These are phyloP conservation scores for Pachymerium ferrugineum DNA, from an alignment of 2,888 invertebrate genomes.

Conservation along the genomic window DNA sequence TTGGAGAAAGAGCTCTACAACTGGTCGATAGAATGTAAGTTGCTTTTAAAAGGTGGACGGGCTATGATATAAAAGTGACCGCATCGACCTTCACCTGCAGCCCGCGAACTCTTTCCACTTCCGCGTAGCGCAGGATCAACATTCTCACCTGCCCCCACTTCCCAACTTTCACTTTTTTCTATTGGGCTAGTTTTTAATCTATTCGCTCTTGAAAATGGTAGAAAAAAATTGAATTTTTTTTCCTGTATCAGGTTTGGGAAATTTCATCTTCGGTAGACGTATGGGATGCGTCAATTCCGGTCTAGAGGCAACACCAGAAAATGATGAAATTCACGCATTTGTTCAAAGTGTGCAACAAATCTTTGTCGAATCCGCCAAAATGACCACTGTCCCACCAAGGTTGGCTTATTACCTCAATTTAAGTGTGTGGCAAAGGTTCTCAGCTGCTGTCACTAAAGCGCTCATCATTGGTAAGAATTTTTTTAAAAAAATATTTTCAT, in stretches of 20 bases:
- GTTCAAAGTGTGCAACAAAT: slow-evolving; percentile 58
- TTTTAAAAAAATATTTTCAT: neutral
- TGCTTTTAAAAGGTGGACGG: neutral
- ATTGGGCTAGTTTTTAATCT: no score
- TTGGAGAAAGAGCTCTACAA: slow-evolving; percentile 67
- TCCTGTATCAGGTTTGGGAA: slow-evolving; percentile 39
- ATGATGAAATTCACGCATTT: slow-evolving; percentile 43
- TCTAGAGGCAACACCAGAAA: neutral
- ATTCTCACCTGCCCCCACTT: neutral
- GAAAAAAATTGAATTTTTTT: no score
- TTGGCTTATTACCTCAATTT: slow-evolving; percentile 60
- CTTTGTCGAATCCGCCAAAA: slow-evolving; percentile 64
- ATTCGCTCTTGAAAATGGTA: no score
- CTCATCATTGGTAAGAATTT: slow-evolving; percentile 54
- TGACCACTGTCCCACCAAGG: slow-evolving; percentile 63
- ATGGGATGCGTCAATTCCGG: slow-evolving; percentile 38
- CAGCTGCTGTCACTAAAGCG: slow-evolving; percentile 59
- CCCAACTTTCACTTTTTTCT: neutral
- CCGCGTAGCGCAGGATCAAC: slow-evolving; percentile 6
- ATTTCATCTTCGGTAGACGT: slow-evolving; percentile 41
- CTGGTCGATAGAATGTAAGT: slow-evolving; percentile 70
- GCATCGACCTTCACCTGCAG: slow-evolving; percentile 9
- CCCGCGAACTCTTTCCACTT: neutral
- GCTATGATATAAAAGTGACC: slow-evolving; percentile 3
- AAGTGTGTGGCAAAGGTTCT: slow-evolving; percentile 68